phyloP scores from a whole-genome alignment of 2,797 vertebrate genomes.

The Siniperca obscura region DNA sequence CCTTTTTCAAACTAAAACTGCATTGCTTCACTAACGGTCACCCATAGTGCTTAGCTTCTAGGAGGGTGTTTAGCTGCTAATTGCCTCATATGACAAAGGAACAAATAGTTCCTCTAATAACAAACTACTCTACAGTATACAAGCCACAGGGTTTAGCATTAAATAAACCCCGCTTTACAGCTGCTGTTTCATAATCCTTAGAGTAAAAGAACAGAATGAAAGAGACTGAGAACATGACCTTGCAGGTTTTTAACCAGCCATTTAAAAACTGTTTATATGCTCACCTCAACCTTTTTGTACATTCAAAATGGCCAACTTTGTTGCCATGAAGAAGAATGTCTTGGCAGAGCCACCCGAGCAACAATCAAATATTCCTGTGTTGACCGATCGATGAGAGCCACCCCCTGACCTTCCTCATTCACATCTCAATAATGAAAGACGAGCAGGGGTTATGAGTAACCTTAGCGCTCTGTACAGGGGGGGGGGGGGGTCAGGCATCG shows the following conservation, averaged over 20 bases:
- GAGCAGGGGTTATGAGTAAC: slow-evolving; percentile 79
- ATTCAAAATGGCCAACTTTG: slow-evolving; percentile 60
- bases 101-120: slow-evolving; percentile 54
- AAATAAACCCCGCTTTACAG: slow-evolving; percentile 25
- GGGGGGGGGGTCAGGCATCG: slow-evolving; percentile 65
- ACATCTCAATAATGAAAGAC: slow-evolving; percentile 82
- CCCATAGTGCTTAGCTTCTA: slow-evolving; percentile 54
- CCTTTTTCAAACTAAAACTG: slow-evolving; percentile 73
- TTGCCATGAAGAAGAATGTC: slow-evolving; percentile 49
- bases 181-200: not conserved
- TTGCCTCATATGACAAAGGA: slow-evolving; percentile 68
- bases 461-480: slow-evolving; percentile 62
- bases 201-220: slow-evolving; percentile 2
- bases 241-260: slow-evolving; percentile 30
- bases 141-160: slow-evolving; percentile 39
- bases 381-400: slow-evolving; percentile 74
- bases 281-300: slow-evolving; percentile 18
- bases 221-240: slow-evolving; percentile 15
- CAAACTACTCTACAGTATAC: slow-evolving; percentile 42
- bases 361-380: slow-evolving; percentile 81
- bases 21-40: slow-evolving; percentile 73
- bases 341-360: slow-evolving; percentile 67
- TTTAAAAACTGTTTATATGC: slow-evolving; percentile 25
- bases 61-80: slow-evolving; percentile 69
- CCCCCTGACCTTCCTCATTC: slow-evolving; percentile 76